Base-by-base conservation (phyloP, 2,797 vertebrate species). In the Enoplosus armatus region DNA sequence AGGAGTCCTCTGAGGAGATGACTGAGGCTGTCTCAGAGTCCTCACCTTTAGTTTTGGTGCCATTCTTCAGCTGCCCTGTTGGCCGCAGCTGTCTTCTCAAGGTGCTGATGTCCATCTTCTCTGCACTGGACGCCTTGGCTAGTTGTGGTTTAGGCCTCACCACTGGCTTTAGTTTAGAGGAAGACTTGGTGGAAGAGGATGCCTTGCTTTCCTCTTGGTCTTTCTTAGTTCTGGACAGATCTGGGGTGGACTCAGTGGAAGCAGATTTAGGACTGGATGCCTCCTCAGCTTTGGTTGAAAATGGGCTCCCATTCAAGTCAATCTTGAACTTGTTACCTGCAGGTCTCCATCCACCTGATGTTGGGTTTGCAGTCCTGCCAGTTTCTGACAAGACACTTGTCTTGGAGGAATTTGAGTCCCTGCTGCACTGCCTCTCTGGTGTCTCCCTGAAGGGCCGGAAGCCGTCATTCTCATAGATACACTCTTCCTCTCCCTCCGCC, bases 401-500 rank as follows among this genome's bases (percentile, higher is more conserved):
- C 91, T 97, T 98, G 18, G 95, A 96, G 62, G 97, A 97, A 90
- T 97, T 97, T n/a, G 93, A 93, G 68, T 95, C 93, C 53, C 94
- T 96, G 64, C 96, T 97, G 74, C 94, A 96, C 80, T 98, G 97
- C 73, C 96, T 95, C 86, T 94, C 95, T 69, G 95, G 96, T 9
- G 93, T 85, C 60, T 94, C 79, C 24, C 90, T 94, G 4, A 95
- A 97, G 5, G 95, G 94, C 54, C 94, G 95, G 92, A 99, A 99
- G n/a, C 97, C 96, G 43, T 99, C 98, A 0, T 99, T 99, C 94
- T 99, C 98, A 73, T 99, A 99, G 87, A 99, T 98, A n/a, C 96
- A 98, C 91, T 99, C 98, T 61, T 98, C 92, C 35, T 93, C 93
- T 35, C 18, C 89, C 53, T 91, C 89, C 2, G 37, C 82, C 33